These are phyloP conservation scores for Phrynocephalus forsythii DNA, from an alignment of 2,797 vertebrate genomes.

Conservation along the genomic window DNA sequence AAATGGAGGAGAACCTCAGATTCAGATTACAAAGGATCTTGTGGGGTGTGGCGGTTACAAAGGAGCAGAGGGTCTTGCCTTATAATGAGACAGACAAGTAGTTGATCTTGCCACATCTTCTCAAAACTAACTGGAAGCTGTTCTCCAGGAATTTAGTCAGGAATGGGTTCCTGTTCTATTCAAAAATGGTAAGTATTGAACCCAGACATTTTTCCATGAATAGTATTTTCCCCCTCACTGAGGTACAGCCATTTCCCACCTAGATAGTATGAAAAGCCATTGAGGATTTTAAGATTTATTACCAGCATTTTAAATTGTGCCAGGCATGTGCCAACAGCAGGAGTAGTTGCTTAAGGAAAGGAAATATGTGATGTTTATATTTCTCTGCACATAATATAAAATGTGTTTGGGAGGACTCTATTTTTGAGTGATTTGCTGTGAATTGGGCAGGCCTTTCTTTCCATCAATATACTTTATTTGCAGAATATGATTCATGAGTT, in stretches of 20 bases:
- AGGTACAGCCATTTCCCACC: background rate
- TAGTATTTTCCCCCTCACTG: too few species aligned
- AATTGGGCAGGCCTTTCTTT: slow-evolving; percentile 57
- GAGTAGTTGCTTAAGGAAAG: background rate
- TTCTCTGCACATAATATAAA: slow-evolving; percentile 52
- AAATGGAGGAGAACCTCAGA: background rate
- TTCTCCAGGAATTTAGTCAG: background rate
- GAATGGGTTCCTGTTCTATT: background rate
- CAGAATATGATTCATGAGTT: slow-evolving; percentile 74
- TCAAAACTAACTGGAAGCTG: background rate
- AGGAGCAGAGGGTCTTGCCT: background rate
- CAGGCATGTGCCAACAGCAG: background rate
- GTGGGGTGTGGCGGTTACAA: too few species aligned
- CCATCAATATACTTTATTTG: slow-evolving; percentile 70
- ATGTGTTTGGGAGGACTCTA: slow-evolving; percentile 55
- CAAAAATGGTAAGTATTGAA: background rate
- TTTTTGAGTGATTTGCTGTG: slow-evolving; percentile 27
- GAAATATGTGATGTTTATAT: background rate
- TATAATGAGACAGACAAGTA: too few species aligned
- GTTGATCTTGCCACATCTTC: background rate
- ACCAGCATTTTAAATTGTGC: background rate
- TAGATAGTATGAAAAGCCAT: background rate
- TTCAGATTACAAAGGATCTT: background rate
- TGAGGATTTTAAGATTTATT: background rate
- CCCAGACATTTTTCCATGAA: background rate